Evolutionary conservation across 2,888 invertebrate genomes (phyloP), one percentile per base, ranked within the genome.

Genomic region (Didymodactylos carnosus): DNA sequence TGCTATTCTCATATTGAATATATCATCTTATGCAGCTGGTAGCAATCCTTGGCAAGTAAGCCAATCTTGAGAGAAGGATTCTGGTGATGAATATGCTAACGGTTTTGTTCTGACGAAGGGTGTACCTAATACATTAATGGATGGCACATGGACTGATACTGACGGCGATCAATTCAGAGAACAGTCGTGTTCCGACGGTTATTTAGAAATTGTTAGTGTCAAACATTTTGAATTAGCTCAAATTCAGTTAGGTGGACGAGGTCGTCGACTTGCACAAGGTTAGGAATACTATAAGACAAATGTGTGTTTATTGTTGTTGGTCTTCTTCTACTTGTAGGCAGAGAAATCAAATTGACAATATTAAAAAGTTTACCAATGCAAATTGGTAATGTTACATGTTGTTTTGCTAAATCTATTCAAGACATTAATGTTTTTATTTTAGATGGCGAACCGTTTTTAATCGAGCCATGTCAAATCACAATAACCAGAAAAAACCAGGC

Each of bases 1-100:
- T 49, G 46, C 46, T 49, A 49, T 49, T 23, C 19, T 49, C 2
- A 49, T 49, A 49, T 49, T 49, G 23, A 49, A 49, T 49, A 49
- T 49, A 19, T n/a, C 46, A 49, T 49, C 46, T 5, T 49, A 49
- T 49, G 46, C 46, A 23, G 46, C 46, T 51, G 73, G 73, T 14
- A 70, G 46, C 39, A 73, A 73, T 70, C 73, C 73, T 51, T 73
- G 73, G 73, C 70, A 70, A 27, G 53, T n/a, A n/a, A n/a, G n/a
- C n/a, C n/a, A n/a, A n/a, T n/a, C n/a, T n/a, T n/a, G n/a, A n/a
- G n/a, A n/a, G n/a, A n/a, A n/a, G n/a, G 46, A 62, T 69, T n/a
- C n/a, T n/a, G n/a, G n/a, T n/a, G n/a, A n/a, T n/a, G n/a, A n/a
- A n/a, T 53, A n/a, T n/a, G n/a, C n/a, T n/a, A n/a, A n/a, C n/a